phyloP scores from a whole-genome alignment of 2,888 invertebrate genomes.

The Thecocarcelia acutangulata region DNA sequence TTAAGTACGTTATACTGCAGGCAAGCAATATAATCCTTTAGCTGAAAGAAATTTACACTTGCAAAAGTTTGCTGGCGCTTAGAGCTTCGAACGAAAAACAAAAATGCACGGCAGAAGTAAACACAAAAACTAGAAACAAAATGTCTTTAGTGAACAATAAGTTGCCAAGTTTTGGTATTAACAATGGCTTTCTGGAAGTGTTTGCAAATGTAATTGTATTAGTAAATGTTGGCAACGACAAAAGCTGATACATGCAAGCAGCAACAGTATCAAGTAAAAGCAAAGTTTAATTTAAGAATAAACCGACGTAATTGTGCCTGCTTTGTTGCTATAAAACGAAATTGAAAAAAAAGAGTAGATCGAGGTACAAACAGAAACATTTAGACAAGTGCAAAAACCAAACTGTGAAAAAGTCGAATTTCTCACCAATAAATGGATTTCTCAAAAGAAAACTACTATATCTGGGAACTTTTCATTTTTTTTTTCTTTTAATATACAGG shows the following conservation, averaged over 20 bases:
- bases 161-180: slow-evolving; percentile 76
- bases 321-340: neutral
- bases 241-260: neutral
- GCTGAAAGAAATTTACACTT: slow-evolving; percentile 67
- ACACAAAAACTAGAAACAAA: slow-evolving; percentile 56
- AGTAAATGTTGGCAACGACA: slow-evolving; percentile 65
- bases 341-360: neutral
- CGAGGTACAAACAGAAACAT: neutral
- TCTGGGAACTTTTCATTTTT: too few species aligned
- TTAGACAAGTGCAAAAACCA: neutral
- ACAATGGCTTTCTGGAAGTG: slow-evolving; percentile 69
- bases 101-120: slow-evolving; percentile 17
- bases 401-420: neutral
- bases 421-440: too few species aligned
- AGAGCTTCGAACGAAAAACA: slow-evolving; percentile 54
- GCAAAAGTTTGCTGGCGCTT: slow-evolving; percentile 68
- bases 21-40: slow-evolving; percentile 68
- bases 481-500: too few species aligned
- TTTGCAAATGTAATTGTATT: slow-evolving; percentile 32
- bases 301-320: slow-evolving; percentile 19
- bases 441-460: too few species aligned
- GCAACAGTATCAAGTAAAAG: slow-evolving; percentile 33
- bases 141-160: slow-evolving; percentile 68
- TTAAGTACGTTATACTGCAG: slow-evolving; percentile 65
- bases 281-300: slow-evolving; percentile 11